Conservation (phyloP, 2,113 vertebrate species). For the Vimba vimba region DNA sequence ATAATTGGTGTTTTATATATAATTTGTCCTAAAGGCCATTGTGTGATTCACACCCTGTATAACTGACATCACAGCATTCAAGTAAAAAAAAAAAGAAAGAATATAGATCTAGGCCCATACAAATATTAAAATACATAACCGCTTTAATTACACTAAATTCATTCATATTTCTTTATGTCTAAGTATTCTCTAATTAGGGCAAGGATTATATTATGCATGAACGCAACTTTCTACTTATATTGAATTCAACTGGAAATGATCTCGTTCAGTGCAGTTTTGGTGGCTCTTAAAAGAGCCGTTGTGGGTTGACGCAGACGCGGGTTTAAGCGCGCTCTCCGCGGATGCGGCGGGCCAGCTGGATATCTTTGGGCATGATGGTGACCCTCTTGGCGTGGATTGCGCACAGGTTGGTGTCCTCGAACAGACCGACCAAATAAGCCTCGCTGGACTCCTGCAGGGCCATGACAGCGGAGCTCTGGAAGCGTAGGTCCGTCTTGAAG, state of each 20-base stretch:
- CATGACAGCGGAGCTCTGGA: constrained; percentile 44
- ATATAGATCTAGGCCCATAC: too few relatives aligned
- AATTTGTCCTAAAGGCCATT: too few relatives aligned
- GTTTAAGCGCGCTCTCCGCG: constrained; percentile 2
- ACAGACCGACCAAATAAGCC: constrained; percentile 30
- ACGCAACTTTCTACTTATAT: too few relatives aligned
- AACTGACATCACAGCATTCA: too few relatives aligned
- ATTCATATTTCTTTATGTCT: too few relatives aligned
- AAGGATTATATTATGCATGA: too few relatives aligned
- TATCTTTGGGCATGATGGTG: constrained; percentile 87
- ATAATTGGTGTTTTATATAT: too few relatives aligned
- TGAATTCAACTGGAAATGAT: rapidly evolving
- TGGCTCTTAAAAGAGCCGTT: constrained; percentile 52
- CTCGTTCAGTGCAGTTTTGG: background rate
- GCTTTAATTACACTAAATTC: too few relatives aligned
- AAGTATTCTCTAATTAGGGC: too few relatives aligned
- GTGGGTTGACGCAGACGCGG: background rate
- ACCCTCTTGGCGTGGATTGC: constrained; percentile 66
- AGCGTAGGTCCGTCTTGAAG: constrained; percentile 41
- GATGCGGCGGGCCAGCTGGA: constrained; percentile 65
- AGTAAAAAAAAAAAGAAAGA: too few relatives aligned
- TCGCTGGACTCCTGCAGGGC: constrained; percentile 45
- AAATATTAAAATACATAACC: too few relatives aligned
- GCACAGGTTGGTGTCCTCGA: constrained; percentile 31
- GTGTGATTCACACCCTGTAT: too few relatives aligned